These are phyloP conservation scores for Rapana venosa DNA, from an alignment of 2,888 invertebrate genomes.

Conservation along the genomic window DNA sequence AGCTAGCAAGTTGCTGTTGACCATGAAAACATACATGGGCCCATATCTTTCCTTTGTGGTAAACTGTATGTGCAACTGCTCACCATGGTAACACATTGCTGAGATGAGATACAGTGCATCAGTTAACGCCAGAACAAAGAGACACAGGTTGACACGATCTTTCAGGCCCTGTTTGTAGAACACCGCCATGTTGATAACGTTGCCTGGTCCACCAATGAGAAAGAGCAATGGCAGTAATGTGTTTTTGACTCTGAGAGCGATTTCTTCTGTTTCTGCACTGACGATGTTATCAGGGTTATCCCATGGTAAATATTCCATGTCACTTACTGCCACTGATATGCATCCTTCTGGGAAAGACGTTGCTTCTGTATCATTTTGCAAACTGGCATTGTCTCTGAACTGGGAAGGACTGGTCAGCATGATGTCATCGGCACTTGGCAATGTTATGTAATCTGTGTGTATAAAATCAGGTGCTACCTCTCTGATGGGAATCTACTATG, in stretches of 20 bases:
- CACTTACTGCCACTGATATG: background rate
- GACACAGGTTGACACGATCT: conserved; percentile 18
- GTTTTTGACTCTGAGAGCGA: background rate
- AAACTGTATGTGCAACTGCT: background rate
- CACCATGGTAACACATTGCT: background rate
- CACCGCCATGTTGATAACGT: conserved; percentile 36
- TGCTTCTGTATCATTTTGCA: background rate
- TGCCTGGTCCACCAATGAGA: conserved; percentile 19
- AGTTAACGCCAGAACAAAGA: background rate
- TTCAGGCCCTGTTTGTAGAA: conserved; percentile 17
- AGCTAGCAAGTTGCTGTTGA: background rate
- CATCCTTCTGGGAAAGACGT: background rate
- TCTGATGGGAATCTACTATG: no score
- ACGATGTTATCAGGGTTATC: conserved; percentile 12
- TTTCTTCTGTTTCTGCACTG: background rate
- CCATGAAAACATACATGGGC: background rate
- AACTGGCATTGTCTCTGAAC: background rate
- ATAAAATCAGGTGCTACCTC: no score
- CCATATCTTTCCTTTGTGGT: background rate
- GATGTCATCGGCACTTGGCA: no score
- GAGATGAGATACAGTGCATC: background rate
- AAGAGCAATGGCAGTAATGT: background rate
- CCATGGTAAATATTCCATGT: conserved; percentile 2
- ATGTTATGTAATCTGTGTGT: no score
- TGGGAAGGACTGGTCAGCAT: no score